A percentile compares a stretch with the other conserved stretches of the same genome.
These are phyloP conservation scores for Phataginus tricuspis DNA, from an alignment of 2,797 vertebrate genomes.

Conservation along the genomic window DNA sequence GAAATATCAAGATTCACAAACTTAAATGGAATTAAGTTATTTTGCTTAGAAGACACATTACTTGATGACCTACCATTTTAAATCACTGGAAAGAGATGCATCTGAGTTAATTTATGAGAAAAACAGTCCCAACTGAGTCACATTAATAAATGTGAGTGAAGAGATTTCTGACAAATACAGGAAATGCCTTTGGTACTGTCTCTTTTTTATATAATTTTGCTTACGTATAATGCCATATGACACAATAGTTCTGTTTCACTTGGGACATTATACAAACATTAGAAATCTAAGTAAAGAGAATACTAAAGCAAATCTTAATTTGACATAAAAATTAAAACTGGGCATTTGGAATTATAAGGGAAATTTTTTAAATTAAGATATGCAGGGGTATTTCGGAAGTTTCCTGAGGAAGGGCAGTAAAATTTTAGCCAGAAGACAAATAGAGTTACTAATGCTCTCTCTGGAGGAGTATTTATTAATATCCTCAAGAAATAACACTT, in stretches of 20 bases:
- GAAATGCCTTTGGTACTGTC: constrained; percentile 27
- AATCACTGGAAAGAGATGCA: constrained; percentile 38
- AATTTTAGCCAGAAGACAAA: constrained; percentile 23
- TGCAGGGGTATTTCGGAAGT: constrained; percentile 27
- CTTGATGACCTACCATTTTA: constrained; percentile 22
- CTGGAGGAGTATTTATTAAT: not conserved
- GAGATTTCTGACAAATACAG: constrained; percentile 27
- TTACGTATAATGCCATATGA: not conserved
- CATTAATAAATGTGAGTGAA: constrained; percentile 36
- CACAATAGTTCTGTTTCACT: constrained; percentile 25
- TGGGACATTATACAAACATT: constrained; percentile 34
- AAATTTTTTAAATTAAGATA: constrained; percentile 59
- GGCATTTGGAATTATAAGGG: constrained; percentile 47
- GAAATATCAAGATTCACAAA: constrained; percentile 70
- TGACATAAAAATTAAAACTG: constrained; percentile 51
- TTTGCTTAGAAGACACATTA: constrained; percentile 51
- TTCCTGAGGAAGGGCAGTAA: constrained; percentile 37
- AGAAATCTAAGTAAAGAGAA: constrained; percentile 61
- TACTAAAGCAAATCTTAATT: constrained; percentile 38
- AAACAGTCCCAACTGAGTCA: not conserved
- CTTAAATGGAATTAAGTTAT: constrained; percentile 54
- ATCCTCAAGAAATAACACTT: not conserved
- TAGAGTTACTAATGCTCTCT: not conserved
- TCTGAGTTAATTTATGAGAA: constrained; percentile 42
- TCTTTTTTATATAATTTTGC: constrained; percentile 23